Percentiles rank a stretch among this genome's conserved stretches.
phyloP scores from a whole-genome alignment of 2,113 vertebrate genomes.

The Rallus limicola region DNA sequence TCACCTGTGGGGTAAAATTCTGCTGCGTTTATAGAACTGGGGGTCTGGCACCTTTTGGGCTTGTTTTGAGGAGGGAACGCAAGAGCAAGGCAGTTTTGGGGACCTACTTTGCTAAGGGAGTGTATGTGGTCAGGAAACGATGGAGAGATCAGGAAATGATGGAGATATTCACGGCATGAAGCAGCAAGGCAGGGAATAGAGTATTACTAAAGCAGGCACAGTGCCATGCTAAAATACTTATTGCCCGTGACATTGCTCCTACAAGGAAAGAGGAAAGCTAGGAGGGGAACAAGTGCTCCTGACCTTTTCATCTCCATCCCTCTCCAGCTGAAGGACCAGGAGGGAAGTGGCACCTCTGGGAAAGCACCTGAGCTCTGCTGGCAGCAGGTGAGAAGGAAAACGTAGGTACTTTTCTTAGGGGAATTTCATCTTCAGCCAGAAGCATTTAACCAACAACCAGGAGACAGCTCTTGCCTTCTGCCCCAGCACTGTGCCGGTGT shows the following conservation, averaged over 20 bases:
- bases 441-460: not conserved
- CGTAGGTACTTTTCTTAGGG: not conserved
- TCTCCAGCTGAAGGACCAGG: not conserved
- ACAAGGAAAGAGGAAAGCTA: not conserved
- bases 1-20: constrained; percentile 54
- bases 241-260: not conserved
- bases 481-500: not conserved
- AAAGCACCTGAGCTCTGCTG: not conserved
- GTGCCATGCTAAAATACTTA: not conserved
- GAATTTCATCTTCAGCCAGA: not conserved
- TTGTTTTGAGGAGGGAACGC: not conserved
- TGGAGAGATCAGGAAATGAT: not conserved
- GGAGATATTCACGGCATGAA: not conserved
- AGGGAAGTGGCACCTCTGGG: not conserved
- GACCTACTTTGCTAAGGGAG: not conserved
- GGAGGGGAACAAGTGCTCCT: not conserved
- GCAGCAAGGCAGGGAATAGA: not conserved
- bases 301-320: not conserved
- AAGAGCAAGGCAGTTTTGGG: not conserved
- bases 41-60: not conserved
- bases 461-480: not conserved
- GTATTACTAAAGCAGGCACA: not conserved
- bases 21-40: not conserved
- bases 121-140: not conserved
- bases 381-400: not conserved